Evolutionary conservation across 2,797 vertebrate genomes (phyloP), one percentile per base, ranked within the genome.

Genomic region (Psittacula derbiana): DNA sequence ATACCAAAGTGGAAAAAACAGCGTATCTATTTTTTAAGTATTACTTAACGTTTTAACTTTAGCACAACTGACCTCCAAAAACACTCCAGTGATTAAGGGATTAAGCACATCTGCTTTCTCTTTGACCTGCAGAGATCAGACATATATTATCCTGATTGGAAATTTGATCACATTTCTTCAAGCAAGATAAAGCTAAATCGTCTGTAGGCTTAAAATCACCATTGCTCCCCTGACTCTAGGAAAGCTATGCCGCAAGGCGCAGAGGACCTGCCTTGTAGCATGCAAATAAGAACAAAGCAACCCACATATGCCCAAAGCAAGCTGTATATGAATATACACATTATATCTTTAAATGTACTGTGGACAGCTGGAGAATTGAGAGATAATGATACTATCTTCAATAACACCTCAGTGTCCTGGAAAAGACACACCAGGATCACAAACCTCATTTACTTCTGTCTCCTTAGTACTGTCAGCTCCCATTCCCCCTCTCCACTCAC

Each of bases 31-130:
- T 86, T 91, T 92, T 55, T 47, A 89, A 81, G 55, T 82, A 95
- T 90, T 87, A 95, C 53, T 81, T 86, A 80, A 93, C 78, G 46
- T 78, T 95, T 82, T 85, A 93, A 89, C 5, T 33, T 88, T n/a
- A 92, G 64, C 21, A 80, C 38, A 91, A 99, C 99, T 96, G 92
- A 99, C 99, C 99, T 99, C 99, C 80, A 99, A 97, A 97, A 99
- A 99, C 79, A 99, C 98, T 88, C 99, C 99, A 6, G 99, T 99
- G 93, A 99, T 99, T 95, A 99, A 98, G 20, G 99, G 99, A 97
- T 99, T 99, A 90, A 99, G 98, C 72, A 99, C 96, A 8, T 99
- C 99, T 88, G 98, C 98, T 95, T 99, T 99, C 97, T 99, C 99
- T 73, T 98, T 98, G 43, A 98, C 97, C 99, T 99, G 98, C 46